phyloP scores from a whole-genome alignment of 2,797 vertebrate genomes.

The Myripristis murdjan region DNA sequence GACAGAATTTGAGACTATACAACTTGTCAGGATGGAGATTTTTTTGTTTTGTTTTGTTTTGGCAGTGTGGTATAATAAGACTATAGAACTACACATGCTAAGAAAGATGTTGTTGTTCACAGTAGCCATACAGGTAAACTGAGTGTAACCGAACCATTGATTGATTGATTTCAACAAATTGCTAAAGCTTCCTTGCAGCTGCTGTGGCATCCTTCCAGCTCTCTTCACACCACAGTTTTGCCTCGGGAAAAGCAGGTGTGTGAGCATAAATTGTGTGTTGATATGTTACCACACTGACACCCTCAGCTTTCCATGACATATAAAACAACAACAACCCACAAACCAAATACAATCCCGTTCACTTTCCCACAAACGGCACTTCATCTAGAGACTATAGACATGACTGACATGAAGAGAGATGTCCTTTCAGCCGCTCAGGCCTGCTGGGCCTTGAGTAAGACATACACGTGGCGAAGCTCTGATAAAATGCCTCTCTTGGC shows the following conservation, averaged over 20 bases:
- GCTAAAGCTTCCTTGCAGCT: conserved; percentile 23
- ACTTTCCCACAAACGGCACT: conserved; percentile 22
- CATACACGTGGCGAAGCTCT: conserved; percentile 23
- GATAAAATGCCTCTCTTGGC: conserved; percentile 11
- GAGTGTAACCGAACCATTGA: conserved; percentile 31
- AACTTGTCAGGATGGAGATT: no score
- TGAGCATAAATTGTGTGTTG: conserved; percentile 5
- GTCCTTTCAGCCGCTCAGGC: conserved; percentile 39
- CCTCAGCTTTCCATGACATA: neutral
- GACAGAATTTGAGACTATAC: no score
- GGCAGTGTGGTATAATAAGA: no score
- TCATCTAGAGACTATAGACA: conserved; percentile 32
- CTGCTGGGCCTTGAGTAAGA: conserved; percentile 33
- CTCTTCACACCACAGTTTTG: conserved; percentile 25
- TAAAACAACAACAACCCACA: conserved; percentile 21
- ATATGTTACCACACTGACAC: conserved; percentile 11
- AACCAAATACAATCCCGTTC: neutral
- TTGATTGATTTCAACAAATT: conserved; percentile 25
- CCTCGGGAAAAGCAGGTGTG: conserved; percentile 62
- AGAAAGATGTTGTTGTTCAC: no score
- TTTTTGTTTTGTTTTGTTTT: no score
- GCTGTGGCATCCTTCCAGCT: conserved; percentile 31
- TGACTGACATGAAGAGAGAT: conserved; percentile 33
- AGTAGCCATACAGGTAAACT: neutral
- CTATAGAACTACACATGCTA: no score